phyloP scores from a whole-genome alignment of 2,113 vertebrate genomes.

The Phrynocephalus versicolor region DNA sequence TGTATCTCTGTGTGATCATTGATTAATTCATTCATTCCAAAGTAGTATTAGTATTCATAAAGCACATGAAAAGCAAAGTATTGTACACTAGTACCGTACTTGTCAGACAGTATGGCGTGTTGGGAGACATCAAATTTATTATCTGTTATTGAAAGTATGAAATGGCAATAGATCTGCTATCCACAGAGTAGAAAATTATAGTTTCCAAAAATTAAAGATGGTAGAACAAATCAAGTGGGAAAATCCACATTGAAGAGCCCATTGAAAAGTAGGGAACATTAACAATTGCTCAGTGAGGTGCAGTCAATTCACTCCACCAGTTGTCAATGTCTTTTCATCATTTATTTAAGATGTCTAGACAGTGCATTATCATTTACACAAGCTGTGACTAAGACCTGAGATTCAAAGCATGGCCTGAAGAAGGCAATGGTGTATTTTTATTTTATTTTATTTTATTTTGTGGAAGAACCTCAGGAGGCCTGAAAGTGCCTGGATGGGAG shows the following conservation, averaged over 20 bases:
- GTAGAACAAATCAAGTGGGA: neutral
- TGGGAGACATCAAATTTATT: neutral
- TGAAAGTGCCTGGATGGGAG: neutral
- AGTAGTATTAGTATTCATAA: neutral
- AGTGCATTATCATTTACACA: constrained; percentile 63
- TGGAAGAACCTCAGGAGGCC: neutral
- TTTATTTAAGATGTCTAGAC: constrained; percentile 74
- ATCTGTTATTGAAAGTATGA: neutral
- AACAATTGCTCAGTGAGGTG: constrained; percentile 18
- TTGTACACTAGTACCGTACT: no score
- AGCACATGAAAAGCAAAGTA: neutral
- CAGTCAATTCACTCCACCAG: constrained; percentile 45
- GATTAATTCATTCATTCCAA: neutral
- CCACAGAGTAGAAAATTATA: neutral
- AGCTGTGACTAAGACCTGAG: constrained; percentile 57
- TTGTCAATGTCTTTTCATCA: constrained; percentile 62
- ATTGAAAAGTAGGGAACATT: constrained; percentile 22
- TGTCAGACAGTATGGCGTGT: neutral
- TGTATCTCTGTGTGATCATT: neutral
- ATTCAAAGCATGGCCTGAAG: constrained; percentile 47
- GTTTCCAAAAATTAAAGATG: constrained; percentile 13
- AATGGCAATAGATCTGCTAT: neutral
- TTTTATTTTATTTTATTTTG: no score
- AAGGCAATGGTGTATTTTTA: constrained; percentile 16
- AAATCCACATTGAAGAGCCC: constrained; percentile 25